Base-by-base conservation (phyloP, 2,888 invertebrate genomes). In the Drosophila melanosoma region DNA sequence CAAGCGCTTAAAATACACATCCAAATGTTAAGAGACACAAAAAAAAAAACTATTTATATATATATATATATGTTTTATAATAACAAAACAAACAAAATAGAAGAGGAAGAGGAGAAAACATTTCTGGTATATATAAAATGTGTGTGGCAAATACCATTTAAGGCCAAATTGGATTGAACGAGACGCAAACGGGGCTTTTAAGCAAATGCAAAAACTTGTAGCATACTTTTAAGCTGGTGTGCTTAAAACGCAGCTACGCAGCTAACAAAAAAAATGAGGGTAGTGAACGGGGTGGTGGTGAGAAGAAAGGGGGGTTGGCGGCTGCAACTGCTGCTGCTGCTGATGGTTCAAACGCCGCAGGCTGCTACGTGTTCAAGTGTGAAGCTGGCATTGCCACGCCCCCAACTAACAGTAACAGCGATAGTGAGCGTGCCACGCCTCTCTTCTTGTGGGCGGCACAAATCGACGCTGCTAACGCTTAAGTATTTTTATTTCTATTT, bases 361-460 rank as follows among this genome's bases (percentile, higher is more conserved):
- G 84, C 89, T 71, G 69, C 78, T 87, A 87, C 90, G 87, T 87
- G 87, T 87, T 87, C 84, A 87, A 87, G 87, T 87, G 87, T 90
- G 80, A 89, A 87, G 85, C 87, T 88, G 78, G 66, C 88, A 74
- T 38, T 59, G 88, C 81, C 87, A 88, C 90, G 77, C 87, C 89
- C 64, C 67, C 74, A 53, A 67, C 63, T 54, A 58, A 48, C 62
- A 71, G 48, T 45, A 52, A 42, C 42, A 54, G 26, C 45, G 29
- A 35, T 15, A 20, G 49, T 58, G 29, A 60, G 65, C 60, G 64
- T 52, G 45, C 33, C 53, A 32, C 64, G 57, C 38, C 51, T 52
- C 64, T 32, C 68, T 45, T 60, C 69, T 81, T 73, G 79, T 69
- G 82, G 75, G 84, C 84, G 79, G 76, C 81, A 65, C 85, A 89